These are phyloP conservation scores for Enteromius radiatus DNA, from an alignment of 2,797 vertebrate species.

Conservation along the genomic window DNA sequence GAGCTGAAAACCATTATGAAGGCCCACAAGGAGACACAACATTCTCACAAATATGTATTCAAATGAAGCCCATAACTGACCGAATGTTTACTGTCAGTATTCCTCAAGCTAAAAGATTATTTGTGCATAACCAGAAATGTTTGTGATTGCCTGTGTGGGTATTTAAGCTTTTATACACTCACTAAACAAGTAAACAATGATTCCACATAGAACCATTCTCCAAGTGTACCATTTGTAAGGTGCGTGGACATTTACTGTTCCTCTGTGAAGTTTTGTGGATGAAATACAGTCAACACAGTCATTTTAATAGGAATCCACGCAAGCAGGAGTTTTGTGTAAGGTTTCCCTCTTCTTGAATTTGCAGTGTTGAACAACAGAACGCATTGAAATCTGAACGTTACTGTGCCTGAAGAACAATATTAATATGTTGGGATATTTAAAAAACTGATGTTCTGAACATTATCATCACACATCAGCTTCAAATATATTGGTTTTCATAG, in stretches of 20 bases:
- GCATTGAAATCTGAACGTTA: neutral
- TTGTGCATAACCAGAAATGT: neutral
- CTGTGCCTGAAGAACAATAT: neutral
- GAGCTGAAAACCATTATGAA: constrained; percentile 12
- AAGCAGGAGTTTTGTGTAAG: neutral
- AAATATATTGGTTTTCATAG: too few relatives aligned
- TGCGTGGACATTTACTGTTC: neutral
- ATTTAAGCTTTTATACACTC: neutral
- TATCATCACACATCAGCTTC: too few relatives aligned
- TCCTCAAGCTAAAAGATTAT: neutral
- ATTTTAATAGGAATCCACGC: neutral
- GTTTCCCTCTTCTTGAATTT: neutral
- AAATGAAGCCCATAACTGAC: constrained; percentile 15
- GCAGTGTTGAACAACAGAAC: neutral
- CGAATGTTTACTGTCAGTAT: constrained; percentile 4
- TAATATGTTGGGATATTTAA: too few relatives aligned
- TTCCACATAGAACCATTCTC: neutral
- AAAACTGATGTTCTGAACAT: too few relatives aligned
- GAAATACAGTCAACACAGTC: neutral
- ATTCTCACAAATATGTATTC: neutral
- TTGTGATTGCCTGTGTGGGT: neutral
- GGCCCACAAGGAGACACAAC: neutral
- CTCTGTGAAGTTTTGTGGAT: neutral
- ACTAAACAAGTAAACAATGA: neutral
- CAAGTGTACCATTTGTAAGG: too few relatives aligned